Base-by-base conservation (phyloP, 2,113 vertebrate genomes). In the Suricata suricatta region DNA sequence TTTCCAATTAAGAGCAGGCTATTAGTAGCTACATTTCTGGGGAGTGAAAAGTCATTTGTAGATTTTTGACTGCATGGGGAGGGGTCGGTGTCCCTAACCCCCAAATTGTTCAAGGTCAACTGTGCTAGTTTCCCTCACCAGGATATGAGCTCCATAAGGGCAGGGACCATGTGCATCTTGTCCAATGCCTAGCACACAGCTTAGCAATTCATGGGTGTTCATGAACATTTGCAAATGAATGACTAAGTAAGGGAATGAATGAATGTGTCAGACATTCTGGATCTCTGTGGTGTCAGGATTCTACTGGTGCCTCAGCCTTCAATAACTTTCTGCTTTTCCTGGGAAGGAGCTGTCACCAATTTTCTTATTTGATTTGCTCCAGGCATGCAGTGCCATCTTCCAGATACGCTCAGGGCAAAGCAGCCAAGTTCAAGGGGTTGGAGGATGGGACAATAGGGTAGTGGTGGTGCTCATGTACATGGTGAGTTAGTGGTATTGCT, bases 191-290 rank as follows among this genome's bases (percentile, higher is more conserved):
- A 90, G 31, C 25, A 35, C 9, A 47, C 72, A 71, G 44, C 66
- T 72, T 87, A 90, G 35, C 50, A 72, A 83, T 79, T 77, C 41
- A 84, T 64, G 79, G 35, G 71, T 84, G 64, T 66, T 84, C 69
- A 89, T 79, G 76, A 90, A 82, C 29, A 38, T 72, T 79, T 93
- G 35, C 82, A 63, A 96, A 71, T 68, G 50, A 92, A 71, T 71
- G 52, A 14, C 11, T 87, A 82, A 89, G 31, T 38, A 60, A 50
- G 5, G 11, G 68, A 74, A 72, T 89, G 25, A 83, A 33, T 66
- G 38, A 96, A 79, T 52, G 23, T 68, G 23, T 68, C 64, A 93
- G 35, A 87, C n/a, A 88, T 81, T 44, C 33, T 89, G n/a, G 94
- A 57, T 82, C 52, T 95, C 44, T 29, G 0, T 63, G 31, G 44